Conservation (phyloP, 1,140 invertebrate genomes). For the Goniozus legneri region DNA sequence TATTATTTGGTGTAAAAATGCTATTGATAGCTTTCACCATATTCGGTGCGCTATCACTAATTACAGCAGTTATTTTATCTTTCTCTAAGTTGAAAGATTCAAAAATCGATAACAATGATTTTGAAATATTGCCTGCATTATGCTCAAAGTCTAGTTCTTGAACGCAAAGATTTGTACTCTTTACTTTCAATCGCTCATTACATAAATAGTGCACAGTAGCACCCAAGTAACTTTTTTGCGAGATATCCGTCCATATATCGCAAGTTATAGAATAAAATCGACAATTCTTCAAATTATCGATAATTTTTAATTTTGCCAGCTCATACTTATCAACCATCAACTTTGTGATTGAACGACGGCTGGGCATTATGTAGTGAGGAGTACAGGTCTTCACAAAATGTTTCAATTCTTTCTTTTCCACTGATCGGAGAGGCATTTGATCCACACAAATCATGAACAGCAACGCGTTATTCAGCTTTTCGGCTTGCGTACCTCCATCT, state of each 20-base stretch:
- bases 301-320: constrained; percentile 21
- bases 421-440: constrained; percentile 36
- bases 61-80: constrained; percentile 42
- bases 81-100: constrained; percentile 11
- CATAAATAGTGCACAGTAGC: constrained; percentile 25
- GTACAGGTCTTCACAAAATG: constrained; percentile 35
- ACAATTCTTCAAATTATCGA: constrained; percentile 14
- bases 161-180: constrained; percentile 12
- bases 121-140: constrained; percentile 21
- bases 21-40: constrained; percentile 40
- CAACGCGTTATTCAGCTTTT: constrained; percentile 15
- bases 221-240: constrained; percentile 29
- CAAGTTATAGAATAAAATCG: constrained; percentile 28
- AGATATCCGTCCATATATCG: constrained; percentile 33
- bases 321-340: constrained; percentile 35
- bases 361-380: constrained; percentile 40
- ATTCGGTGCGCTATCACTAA: constrained; percentile 45
- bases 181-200: constrained; percentile 11
- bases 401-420: constrained; percentile 44
- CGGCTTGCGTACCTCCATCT: constrained; percentile 2
- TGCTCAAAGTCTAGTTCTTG: constrained; percentile 14
- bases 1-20: constrained; percentile 35
- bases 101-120: constrained; percentile 30
- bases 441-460: constrained; percentile 41
- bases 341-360: constrained; percentile 25